Evolutionary conservation across 2,888 invertebrate genomes (phyloP), one percentile per base, ranked within the genome.

Genomic region (Aleiodes leptofemur): DNA sequence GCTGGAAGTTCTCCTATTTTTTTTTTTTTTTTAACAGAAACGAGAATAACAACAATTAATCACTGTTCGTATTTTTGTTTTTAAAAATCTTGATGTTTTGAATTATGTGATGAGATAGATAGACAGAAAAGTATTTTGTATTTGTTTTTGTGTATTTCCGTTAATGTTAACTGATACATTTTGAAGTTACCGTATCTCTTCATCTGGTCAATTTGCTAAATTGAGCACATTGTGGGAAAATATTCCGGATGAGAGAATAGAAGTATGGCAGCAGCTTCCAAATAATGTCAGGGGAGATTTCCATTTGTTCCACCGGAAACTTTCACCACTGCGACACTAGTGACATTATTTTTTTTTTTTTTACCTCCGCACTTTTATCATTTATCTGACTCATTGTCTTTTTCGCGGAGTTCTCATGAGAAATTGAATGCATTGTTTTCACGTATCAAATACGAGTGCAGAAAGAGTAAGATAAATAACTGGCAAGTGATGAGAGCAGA

Each of bases 1-100:
- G 90, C 90, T 77, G 90, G 90, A 82, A 90, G 83, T 80, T 90
- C 90, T 73, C 90, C 90, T 90, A 85, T 34, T 86, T 85, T 80
- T 61, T 23, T 23, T 23, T 23, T 23, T 23, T 23, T 23, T 23
- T 23, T 1, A 79, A 76, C 76, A 82, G 76, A 78, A 38, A 68
- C 68, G 43, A 16, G 11, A 43, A 69, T 31, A 16, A 55, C 53
- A 69, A 56, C 16, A 5, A 55, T 53, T 16, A 56, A 34, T 69
- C 43, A 43, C 38, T 43, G 1, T 43, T 43, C 34, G 6, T 34
- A 6, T 34, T 34, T 34, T 34, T 34, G 0, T 6, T 34, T 3
- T 34, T 34, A 34, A 6, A 6, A 6, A 34, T 34, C 4, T 14
- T 34, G 29, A 59, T 4, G 14, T 43, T 61, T 31, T 50, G 4